A percentile compares a stretch with the other conserved stretches of the same genome.
Evolutionary conservation across 2,888 invertebrate species (phyloP).

Genomic region (Iselma pallidipennis): DNA sequence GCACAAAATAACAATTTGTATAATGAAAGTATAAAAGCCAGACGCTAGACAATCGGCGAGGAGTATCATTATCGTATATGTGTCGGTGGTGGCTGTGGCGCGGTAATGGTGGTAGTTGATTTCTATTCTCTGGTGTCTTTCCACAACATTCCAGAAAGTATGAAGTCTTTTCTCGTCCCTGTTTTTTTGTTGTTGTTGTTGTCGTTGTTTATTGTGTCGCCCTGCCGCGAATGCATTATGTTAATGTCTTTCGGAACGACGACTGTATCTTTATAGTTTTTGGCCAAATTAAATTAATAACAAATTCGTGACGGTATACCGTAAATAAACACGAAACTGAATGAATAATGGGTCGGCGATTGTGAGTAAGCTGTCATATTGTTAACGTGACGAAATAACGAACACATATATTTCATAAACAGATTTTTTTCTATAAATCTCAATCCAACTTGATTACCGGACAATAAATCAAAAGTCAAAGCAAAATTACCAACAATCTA

Average conservation of each 20-base stretch:
- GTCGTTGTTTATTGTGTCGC: background rate
- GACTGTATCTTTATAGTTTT: background rate
- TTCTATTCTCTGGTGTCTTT: background rate
- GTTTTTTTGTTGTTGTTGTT: background rate
- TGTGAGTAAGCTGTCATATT: constrained; percentile 1
- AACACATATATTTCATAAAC: background rate
- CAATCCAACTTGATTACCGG: no score
- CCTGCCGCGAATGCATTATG: background rate
- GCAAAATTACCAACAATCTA: no score
- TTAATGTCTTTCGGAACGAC: background rate
- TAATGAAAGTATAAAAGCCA: background rate
- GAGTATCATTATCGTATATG: background rate
- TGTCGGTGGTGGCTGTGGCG: no score
- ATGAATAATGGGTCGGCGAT: background rate
- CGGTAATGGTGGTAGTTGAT: background rate
- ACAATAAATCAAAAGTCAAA: background rate
- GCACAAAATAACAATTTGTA: background rate
- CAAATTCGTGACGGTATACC: background rate
- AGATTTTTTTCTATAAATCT: background rate
- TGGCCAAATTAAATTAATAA: background rate
- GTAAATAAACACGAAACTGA: background rate
- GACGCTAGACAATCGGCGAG: background rate
- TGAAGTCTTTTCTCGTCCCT: background rate
- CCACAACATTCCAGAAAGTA: background rate
- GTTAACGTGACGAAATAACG: background rate